Evolutionary conservation across 2,113 vertebrate genomes (phyloP).

Genomic region (Axis porcinus): DNA sequence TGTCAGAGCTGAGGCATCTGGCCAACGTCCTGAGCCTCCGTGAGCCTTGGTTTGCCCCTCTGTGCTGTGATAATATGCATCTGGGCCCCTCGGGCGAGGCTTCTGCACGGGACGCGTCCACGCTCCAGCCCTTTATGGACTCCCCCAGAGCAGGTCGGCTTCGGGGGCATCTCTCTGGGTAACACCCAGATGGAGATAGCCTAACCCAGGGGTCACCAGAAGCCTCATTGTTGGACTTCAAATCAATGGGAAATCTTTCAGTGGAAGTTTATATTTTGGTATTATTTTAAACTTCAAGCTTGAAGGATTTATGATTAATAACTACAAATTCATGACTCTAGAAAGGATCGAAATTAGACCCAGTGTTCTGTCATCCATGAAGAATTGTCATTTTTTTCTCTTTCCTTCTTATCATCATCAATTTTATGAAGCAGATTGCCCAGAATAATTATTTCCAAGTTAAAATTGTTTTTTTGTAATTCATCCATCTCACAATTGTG

Average conservation of each 20-base stretch:
- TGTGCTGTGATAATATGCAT: accelerated
- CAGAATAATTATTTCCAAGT: slow-evolving; percentile 60
- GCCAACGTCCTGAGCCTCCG: accelerated
- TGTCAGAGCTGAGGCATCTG: accelerated
- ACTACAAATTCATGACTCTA: background rate
- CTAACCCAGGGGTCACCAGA: accelerated
- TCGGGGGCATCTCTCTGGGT: background rate
- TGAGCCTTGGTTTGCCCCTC: background rate
- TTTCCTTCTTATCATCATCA: background rate
- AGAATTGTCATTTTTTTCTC: background rate
- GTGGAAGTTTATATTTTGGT: background rate
- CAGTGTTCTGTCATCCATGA: background rate
- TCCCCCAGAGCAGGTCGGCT: too few relatives aligned
- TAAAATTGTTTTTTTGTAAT: slow-evolving; percentile 60
- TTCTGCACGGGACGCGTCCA: accelerated
- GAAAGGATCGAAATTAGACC: background rate
- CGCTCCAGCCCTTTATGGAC: accelerated
- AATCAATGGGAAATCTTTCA: background rate
- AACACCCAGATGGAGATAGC: background rate
- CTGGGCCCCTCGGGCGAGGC: accelerated
- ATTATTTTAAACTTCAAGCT: background rate
- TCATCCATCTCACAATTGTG: slow-evolving; percentile 45
- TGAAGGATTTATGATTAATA: background rate
- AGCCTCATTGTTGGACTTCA: accelerated
- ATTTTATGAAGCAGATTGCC: slow-evolving; percentile 21